Evolutionary conservation across 2,113 vertebrate species (phyloP).

Genomic region (Brachirus orientalis): DNA sequence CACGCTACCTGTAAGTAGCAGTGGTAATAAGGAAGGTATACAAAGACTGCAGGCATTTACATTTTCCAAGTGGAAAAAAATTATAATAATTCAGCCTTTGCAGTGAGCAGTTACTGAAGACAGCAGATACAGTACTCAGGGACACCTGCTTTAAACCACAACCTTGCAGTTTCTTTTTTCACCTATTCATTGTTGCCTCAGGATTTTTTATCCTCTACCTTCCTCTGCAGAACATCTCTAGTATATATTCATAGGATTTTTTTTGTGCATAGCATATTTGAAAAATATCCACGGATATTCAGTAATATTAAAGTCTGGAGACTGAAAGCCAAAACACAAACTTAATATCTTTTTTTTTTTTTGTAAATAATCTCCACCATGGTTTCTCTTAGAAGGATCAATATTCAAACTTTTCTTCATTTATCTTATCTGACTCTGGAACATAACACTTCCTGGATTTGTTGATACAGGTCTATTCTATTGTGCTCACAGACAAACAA

Average conservation of each 20-base stretch:
- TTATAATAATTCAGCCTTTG: slow-evolving; percentile 2
- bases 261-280: background rate
- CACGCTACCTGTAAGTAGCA: slow-evolving; percentile 47
- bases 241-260: slow-evolving; percentile 6
- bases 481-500: background rate
- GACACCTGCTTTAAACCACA: background rate
- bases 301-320: slow-evolving; percentile 8
- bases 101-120: background rate
- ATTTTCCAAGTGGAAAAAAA: slow-evolving; percentile 1
- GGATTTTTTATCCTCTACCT: background rate
- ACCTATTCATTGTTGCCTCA: background rate
- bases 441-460: slow-evolving; percentile 9
- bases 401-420: slow-evolving; percentile 8
- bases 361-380: background rate
- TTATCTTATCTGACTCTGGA: background rate
- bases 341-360: background rate
- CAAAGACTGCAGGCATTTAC: slow-evolving; percentile 21
- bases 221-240: background rate
- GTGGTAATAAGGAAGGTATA: slow-evolving; percentile 16
- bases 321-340: slow-evolving; percentile 3
- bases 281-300: slow-evolving; percentile 9
- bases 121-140: background rate
- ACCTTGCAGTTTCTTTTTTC: background rate
- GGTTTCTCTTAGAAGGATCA: slow-evolving; percentile 14
- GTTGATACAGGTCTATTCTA: background rate